A percentile compares a stretch with the other conserved stretches of the same genome.
Evolutionary conservation across 2,797 vertebrate species (phyloP).

Genomic region (Lateolabrax maculatus): DNA sequence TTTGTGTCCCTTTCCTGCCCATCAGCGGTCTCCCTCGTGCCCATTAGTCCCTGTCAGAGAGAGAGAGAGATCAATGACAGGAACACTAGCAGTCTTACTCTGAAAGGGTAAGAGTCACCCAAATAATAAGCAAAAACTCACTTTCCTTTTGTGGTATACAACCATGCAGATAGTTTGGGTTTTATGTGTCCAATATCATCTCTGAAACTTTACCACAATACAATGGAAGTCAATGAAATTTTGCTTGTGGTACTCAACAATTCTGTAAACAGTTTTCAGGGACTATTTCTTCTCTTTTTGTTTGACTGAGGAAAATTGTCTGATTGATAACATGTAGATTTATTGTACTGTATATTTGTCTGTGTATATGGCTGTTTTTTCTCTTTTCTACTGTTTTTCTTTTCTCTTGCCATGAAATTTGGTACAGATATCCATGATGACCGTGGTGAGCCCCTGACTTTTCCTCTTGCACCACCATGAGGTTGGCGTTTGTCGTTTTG

Average conservation of each 20-base stretch:
- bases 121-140: not conserved
- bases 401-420: not conserved
- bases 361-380: not conserved
- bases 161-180: not conserved
- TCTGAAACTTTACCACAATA: not conserved
- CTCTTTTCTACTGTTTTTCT: not conserved
- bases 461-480: not conserved
- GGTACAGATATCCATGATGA: not conserved
- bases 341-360: not conserved
- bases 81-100: not conserved
- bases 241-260: not conserved
- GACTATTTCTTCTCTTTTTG: not conserved
- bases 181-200: not conserved
- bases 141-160: not conserved
- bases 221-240: not conserved
- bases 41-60: not conserved
- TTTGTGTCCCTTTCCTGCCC: conserved; percentile 26
- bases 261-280: not conserved
- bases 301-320: not conserved
- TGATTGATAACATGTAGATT: no score
- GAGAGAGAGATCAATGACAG: conserved; percentile 19
- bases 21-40: not conserved
- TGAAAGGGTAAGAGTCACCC: not conserved
- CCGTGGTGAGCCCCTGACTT: not conserved
- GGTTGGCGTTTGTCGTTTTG: not conserved